phyloP scores from a whole-genome alignment of 30 jellyfish, hydroid and myxozoan genomes.

The Aurelia aurita region DNA sequence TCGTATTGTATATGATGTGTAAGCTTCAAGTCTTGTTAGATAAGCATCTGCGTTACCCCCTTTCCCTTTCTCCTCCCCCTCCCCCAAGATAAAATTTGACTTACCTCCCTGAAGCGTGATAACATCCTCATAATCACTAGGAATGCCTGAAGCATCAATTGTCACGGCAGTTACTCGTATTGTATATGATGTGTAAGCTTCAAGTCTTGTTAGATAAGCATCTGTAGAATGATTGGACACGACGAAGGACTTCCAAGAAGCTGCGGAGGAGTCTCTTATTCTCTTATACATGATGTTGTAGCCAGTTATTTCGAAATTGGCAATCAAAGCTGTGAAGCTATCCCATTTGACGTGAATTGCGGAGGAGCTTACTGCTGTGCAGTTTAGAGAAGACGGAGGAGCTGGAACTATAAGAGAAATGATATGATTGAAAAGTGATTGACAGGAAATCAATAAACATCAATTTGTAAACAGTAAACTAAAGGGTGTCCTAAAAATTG shows the following conservation, averaged over 20 bases:
- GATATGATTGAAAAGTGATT: neutral
- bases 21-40: constrained; percentile 40
- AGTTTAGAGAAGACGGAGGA: constrained; percentile 30
- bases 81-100: no score
- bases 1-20: constrained; percentile 43
- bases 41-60: no score
- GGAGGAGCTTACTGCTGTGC: constrained; percentile 39
- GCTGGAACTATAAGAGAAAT: constrained; percentile 36
- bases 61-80: no score
- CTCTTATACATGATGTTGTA: constrained; percentile 41
- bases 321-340: constrained; percentile 16
- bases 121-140: constrained; percentile 35
- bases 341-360: constrained; percentile 29
- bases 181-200: constrained; percentile 52
- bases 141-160: constrained; percentile 47
- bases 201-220: constrained; percentile 32
- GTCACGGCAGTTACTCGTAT: constrained; percentile 63
- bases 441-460: no score
- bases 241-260: constrained; percentile 45
- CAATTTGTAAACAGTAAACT: no score
- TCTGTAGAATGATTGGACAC: neutral
- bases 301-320: constrained; percentile 28
- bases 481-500: no score
- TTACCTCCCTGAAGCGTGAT: constrained; percentile 78
- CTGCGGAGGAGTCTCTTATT: constrained; percentile 31